Conservation (phyloP, 2,888 invertebrate species). For the Ochropleura plecta region DNA sequence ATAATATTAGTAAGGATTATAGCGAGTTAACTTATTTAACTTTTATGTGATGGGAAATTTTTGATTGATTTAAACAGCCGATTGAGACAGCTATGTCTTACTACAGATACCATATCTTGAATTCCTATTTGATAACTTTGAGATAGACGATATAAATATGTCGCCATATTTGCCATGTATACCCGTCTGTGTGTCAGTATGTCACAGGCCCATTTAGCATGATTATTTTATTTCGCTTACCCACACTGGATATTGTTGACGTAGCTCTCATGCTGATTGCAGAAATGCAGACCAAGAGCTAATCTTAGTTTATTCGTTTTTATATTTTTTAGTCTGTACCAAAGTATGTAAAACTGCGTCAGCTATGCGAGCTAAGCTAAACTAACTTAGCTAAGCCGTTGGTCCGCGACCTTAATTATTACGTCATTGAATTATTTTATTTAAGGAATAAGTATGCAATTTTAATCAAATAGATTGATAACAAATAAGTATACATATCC, state of each 20-base stretch:
- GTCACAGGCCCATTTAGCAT: neutral
- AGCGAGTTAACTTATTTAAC: neutral
- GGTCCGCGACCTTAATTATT: too few species aligned
- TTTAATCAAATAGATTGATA: neutral
- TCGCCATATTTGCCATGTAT: neutral
- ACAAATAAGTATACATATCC: neutral
- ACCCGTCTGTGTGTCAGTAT: constrained; percentile 4
- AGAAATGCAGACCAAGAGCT: too few species aligned
- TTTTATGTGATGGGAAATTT: constrained; percentile 3
- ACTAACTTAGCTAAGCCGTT: too few species aligned
- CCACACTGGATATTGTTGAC: neutral
- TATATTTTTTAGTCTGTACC: too few species aligned
- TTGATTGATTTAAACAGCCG: constrained; percentile 6
- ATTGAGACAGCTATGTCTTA: neutral
- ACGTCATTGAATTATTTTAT: too few species aligned
- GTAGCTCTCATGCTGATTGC: neutral
- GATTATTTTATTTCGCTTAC: neutral
- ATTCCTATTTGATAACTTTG: constrained; percentile 30
- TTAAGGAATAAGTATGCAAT: neutral
- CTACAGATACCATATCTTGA: constrained; percentile 23
- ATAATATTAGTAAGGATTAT: too few species aligned
- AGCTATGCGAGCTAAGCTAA: too few species aligned
- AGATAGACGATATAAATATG: constrained; percentile 5
- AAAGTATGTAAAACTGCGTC: too few species aligned
- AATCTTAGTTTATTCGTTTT: too few species aligned